These are phyloP conservation scores for Cepaea nemoralis DNA, from an alignment of 1,140 invertebrate genomes.

Conservation along the genomic window DNA sequence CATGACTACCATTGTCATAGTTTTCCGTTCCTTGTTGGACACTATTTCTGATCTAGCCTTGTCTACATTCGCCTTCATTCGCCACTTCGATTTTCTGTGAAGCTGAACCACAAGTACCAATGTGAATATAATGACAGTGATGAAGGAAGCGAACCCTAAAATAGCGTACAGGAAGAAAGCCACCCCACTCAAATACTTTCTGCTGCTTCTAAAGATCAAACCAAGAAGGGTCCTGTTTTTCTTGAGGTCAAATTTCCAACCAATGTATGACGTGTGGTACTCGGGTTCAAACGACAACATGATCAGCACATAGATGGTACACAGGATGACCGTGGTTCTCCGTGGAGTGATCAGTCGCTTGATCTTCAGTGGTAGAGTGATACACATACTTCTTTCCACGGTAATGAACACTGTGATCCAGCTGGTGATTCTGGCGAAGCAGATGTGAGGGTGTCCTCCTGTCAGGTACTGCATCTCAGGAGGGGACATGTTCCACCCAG, in stretches of 20 bases:
- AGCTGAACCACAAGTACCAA: background rate
- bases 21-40: background rate
- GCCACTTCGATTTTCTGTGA: background rate
- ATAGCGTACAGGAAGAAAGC: background rate
- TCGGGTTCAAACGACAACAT: background rate
- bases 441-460: slow-evolving; percentile 5
- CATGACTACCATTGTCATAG: no score
- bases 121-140: slow-evolving; percentile 1
- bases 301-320: background rate
- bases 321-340: background rate
- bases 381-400: slow-evolving; percentile 3
- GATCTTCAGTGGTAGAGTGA: slow-evolving; percentile 19
- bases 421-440: no score
- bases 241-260: background rate
- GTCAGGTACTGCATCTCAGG: background rate
- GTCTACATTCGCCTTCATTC: background rate
- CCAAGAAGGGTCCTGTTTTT: background rate
- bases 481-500: no score
- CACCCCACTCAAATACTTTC: background rate
- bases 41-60: background rate
- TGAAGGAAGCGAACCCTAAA: background rate
- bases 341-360: background rate
- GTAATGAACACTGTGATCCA: no score
- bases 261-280: no score
- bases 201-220: background rate